Evolutionary conservation across 2,797 vertebrate genomes (phyloP), one percentile per base, ranked within the genome.

Genomic region (Kryptolebias ocellatus): DNA sequence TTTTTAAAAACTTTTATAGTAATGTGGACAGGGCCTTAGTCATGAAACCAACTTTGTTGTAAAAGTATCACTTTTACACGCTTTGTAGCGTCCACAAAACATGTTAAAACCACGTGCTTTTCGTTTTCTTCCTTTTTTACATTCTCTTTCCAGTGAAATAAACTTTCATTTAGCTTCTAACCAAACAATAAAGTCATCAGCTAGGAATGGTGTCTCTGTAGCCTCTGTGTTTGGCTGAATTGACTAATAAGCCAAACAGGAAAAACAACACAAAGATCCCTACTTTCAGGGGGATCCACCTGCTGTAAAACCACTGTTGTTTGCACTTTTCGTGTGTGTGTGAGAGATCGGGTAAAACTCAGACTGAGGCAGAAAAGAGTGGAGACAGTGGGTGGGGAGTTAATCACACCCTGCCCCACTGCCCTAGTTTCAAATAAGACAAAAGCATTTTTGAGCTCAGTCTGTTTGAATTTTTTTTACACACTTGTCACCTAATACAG

Each of bases 321-420:
- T 69, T 34, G 70, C 34, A 28, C 15, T 44, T 59, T 64, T 17
- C 1, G 1, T 60, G 53, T 42, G 8, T 14, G 34, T 70, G 8
- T 14, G 34, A 67, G 63, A 67, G 58, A 73, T 68, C 59, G 72
- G 45, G 47, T 42, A 68, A 72, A 70, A 75, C 79, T 75, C 61
- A 60, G 27, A 56, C 24, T 24, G 34, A 58, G 63, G 64, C 37
- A 24, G 42, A 16, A 47, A 15, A 27, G 53, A 68, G 34, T 29
- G 55, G 66, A 45, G n/a, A 64, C 49, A 47, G 44, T 20, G 29
- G 42, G 15, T 6, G 53, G 47, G 44, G 55, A 51, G 58, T 60
- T 86, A 85, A 85, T 85, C 81, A 70, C 8, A 39, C 53, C 61
- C 24, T 83, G 85, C 63, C 87, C 87, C 83, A 88, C 72, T 91